Evolutionary conservation across 1,140 invertebrate species (phyloP), one percentile per base, ranked within the genome.

Genomic region (Nephila pilipes): DNA sequence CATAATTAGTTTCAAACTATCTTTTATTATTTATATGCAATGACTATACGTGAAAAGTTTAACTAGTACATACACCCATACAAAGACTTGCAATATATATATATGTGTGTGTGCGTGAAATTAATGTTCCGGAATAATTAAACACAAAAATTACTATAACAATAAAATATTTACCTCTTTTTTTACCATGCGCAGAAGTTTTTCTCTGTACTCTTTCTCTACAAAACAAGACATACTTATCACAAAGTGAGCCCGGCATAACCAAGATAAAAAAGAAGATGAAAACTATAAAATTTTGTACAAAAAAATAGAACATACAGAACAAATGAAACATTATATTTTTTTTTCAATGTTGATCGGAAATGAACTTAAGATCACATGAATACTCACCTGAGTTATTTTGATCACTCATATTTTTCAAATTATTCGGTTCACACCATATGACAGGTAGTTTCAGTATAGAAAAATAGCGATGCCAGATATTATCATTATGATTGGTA

Each of bases 181-280:
- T 95, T 98, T 98, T 22, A 98, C 97, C 94, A 96, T 96, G 79
- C 97, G 96, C 80, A 98, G 97, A 58, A 98, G 96, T 94, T 97
- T 97, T 94, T 98, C 97, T 83, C 89, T 54, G 95, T 96, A 97
- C 54, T 96, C 95, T 94, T 95, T 95, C 92, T 96, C 96, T 96
- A 95, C 88, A 96, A 96, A 94, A 60, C 12, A 91, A 83, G 46
- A 91, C 20, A 69, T 29, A 69, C 46, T 12, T 81, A 54, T 29
- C 14, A n/a, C 22, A 54, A n/a, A 81, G 14, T 25, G 12, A 18
- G 20, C 69, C 80, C 12, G 46, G n/a, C 46, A 29, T 12, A 46
- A 55, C n/a, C 20, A 8, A 1, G 75, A 18, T 22, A 80, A 10
- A 32, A 38, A 38, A 16, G 29, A 38, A 14, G 8, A 36, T 36